phyloP scores from a whole-genome alignment of 2,797 vertebrate species.

The Glyptemys insculpta region DNA sequence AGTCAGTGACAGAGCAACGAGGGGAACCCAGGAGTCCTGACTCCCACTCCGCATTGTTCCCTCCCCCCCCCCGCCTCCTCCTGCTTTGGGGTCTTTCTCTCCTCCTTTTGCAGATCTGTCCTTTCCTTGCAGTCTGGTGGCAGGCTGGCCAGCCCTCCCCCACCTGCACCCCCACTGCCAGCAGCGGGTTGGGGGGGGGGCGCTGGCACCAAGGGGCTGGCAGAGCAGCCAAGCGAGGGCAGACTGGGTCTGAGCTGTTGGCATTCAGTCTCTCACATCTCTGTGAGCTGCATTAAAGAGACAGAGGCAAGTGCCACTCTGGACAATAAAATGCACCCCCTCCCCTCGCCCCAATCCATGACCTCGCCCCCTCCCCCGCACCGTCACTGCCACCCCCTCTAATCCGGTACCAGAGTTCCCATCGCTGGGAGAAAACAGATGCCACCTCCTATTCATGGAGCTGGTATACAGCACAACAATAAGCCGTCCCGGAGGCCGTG shows the following conservation, averaged over 20 bases:
- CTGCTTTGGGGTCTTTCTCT: not conserved
- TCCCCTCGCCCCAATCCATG: not conserved
- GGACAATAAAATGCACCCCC: slow-evolving; percentile 28
- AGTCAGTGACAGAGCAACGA: not conserved
- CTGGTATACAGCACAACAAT: slow-evolving; percentile 37
- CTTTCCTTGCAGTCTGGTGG: not conserved
- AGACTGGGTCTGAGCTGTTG: slow-evolving; percentile 43
- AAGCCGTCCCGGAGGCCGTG: slow-evolving; percentile 6
- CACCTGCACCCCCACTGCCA: not conserved
- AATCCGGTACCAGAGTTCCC: slow-evolving; percentile 50
- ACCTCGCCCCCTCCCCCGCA: not conserved
- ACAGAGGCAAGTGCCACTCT: slow-evolving; percentile 27
- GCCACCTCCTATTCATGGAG: slow-evolving; percentile 37
- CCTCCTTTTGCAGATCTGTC: not conserved
- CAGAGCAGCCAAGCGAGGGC: not conserved
- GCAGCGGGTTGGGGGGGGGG: not conserved
- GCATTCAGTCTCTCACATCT: slow-evolving; percentile 13
- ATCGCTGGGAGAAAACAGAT: slow-evolving; percentile 49
- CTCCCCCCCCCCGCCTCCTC: not conserved
- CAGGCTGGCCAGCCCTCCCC: not conserved
- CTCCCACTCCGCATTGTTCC: not conserved
- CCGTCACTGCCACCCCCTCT: not conserved
- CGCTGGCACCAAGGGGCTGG: not conserved
- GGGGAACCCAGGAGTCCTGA: not conserved
- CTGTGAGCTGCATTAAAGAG: slow-evolving; percentile 42